Base-by-base conservation (phyloP, 2,888 invertebrate genomes). In the Limnephilus lunatus region DNA sequence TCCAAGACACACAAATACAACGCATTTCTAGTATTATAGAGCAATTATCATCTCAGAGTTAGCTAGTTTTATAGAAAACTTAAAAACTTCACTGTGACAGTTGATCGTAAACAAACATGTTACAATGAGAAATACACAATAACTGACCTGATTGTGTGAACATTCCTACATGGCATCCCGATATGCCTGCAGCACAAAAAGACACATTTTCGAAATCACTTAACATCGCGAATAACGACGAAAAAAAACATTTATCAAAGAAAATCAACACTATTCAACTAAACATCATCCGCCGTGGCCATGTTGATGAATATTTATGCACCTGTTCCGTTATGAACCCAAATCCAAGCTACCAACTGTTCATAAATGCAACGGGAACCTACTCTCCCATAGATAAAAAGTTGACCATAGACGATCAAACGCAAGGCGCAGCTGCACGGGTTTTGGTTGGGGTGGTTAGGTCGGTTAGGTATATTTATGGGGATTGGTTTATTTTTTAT, bases 191-290 rank as follows among this genome's bases (percentile, higher is more conserved):
- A 95, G 96, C 96, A 95, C 96, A 95, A 94, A 96, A 95, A 95
- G 96, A 96, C 95, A 96, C 95, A 94, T 96, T 96, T 95, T 96
- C 96, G 95, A 96, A 96, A 95, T 96, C 96, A 96, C 96, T 96
- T 95, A 96, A 95, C 96, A 96, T 96, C 94, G 95, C 96, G 95
- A 92, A 87, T 32, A 88, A 68, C 31, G 31, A 32, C 53, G 32
- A 3, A 68, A 88, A 81, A 81, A 89, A 80, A 88, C 91, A 89
- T 86, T 86, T 44, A 86, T 48, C 86, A 86, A 91, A 53, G 53
- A 87, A 85, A 85, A 44, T 91, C 89, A 89, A 88, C 91, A 35
- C 80, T 44, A 81, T 19, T 80, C 39, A 32, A 87, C 86, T 89
- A 92, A 85, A 89, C 90, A 88, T 90, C 92, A 92, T 91, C 85